Evolutionary conservation across 2,888 invertebrate genomes (phyloP).

Genomic region (Andrena hattorfiana): DNA sequence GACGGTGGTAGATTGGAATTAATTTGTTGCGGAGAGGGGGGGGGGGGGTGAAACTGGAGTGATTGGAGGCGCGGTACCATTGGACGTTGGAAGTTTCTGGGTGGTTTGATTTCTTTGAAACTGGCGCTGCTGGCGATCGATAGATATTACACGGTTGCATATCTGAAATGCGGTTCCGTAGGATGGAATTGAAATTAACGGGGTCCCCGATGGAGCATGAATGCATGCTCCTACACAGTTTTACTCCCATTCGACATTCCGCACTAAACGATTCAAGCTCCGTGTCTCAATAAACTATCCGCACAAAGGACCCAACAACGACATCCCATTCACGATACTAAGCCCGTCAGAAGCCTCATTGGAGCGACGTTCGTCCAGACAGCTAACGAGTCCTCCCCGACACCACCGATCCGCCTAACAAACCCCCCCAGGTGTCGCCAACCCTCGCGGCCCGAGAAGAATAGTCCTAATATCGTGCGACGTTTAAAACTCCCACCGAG

Average conservation of each 20-base stretch:
- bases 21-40: neutral
- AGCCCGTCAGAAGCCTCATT: neutral
- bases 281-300: slow-evolving; percentile 10
- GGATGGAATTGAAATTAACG: no score
- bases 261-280: neutral
- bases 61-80: neutral
- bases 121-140: neutral
- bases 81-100: neutral
- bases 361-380: neutral
- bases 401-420: slow-evolving; percentile 23
- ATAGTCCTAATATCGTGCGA: slow-evolving; percentile 28
- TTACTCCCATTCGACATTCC: neutral
- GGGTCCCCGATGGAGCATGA: no score
- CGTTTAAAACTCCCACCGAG: slow-evolving; percentile 45
- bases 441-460: neutral
- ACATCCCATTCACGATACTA: neutral
- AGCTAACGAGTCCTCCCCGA: neutral
- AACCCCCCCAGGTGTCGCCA: slow-evolving; percentile 25
- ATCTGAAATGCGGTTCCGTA: no score
- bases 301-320: neutral
- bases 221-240: no score
- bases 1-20: neutral
- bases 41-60: neutral
- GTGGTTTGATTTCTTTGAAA: neutral
- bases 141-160: no score